Base-by-base conservation (phyloP, 2,113 vertebrate genomes). In the Vanacampus margaritifer region DNA sequence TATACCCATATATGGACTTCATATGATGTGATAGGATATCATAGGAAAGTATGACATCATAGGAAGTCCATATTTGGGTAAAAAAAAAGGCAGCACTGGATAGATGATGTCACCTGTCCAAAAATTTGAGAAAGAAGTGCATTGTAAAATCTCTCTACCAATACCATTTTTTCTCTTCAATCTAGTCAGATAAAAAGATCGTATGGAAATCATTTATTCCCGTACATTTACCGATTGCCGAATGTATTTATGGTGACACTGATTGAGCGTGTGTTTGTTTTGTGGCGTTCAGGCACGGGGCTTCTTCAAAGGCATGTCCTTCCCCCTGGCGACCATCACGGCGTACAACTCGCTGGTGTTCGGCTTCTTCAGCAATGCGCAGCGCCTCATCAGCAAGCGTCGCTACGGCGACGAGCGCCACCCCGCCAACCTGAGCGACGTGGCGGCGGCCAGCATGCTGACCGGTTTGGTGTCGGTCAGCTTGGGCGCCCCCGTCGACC, bases 251-350 rank as follows among this genome's bases (percentile, higher is more conserved):
- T n/a, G 9, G 3, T 23, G 2, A 62, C 48, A 45, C 19, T 45
- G 32, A 26, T 51, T 8, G 11, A 3, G 2, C 28, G 1, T 64
- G 24, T 48, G 1, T 36, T 12, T 65, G 32, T 24, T 37, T 6
- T 57, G 2, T 26, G 12, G 1, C 2, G 3, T 13, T 57, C 81
- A 99, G 97, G 88, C 92, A 59, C 46, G 79, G 0, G 96, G 95
- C 3, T 99, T 99, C 90, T 99, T 98, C 89, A 99, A 97, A 84
- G 97, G 97, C 72, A 93, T 99, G 92, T 96, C 97, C n/a, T 99
- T 99, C 84, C 97, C 97, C 0, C 76, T 99, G 86, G 94, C 93
- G 85, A 96, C 92, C 86, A 89, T 96, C 1, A 93, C 96, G 0
- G 48, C 96, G 66, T 98, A 98, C 89, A 98, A 95, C 90, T 98